Evolutionary conservation across 2,888 invertebrate species (phyloP), one percentile per base, ranked within the genome.

Genomic region (Melangyna quadrimaculata): DNA sequence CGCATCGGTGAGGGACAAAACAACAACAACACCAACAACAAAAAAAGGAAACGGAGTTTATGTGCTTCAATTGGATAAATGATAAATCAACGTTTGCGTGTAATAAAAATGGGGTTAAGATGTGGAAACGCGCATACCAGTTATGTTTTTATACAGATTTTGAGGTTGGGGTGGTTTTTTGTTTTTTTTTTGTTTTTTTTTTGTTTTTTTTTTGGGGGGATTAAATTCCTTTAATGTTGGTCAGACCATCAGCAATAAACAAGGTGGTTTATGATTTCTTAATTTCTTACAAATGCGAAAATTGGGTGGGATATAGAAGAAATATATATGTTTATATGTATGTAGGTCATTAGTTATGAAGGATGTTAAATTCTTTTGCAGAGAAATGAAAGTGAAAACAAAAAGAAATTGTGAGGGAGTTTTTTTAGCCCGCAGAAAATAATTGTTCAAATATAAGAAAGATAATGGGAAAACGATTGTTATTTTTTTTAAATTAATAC

Each of bases 201-300:
- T 35, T 32, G 6, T 35, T 57, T 63, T 61, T 53, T 65, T 74
- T 70, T 65, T 27, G 67, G 65, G 14, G 8, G 4, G 24, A 29
- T 32, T 29, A 61, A 29, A 27, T 12, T 65, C 51, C 37, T 73
- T 22, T 57, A 55, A 78, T 78, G 72, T 69, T 48, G 73, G 70
- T 67, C 78, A n/a, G n/a, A n/a, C n/a, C n/a, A n/a, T n/a, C n/a
- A 75, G 75, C 72, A 71, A 71, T 80, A 80, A 84, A 75, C 71
- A 75, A 37, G 65, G 24, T 22, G 61, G 43, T 80, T 84, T 80
- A 84, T 80, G 84, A 84, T 80, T 80, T 84, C 80, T 84, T 84
- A 84, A 84, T 84, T 80, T 80, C n/a, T 67, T 75, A 61, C 35
- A 51, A 67, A 51, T 48, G 59, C 29, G 55, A 29, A n/a, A n/a